Percentiles rank a stretch among this genome's conserved stretches.
Conservation (phyloP, 2,113 vertebrate genomes). For the Boleophthalmus pectinirostris region DNA sequence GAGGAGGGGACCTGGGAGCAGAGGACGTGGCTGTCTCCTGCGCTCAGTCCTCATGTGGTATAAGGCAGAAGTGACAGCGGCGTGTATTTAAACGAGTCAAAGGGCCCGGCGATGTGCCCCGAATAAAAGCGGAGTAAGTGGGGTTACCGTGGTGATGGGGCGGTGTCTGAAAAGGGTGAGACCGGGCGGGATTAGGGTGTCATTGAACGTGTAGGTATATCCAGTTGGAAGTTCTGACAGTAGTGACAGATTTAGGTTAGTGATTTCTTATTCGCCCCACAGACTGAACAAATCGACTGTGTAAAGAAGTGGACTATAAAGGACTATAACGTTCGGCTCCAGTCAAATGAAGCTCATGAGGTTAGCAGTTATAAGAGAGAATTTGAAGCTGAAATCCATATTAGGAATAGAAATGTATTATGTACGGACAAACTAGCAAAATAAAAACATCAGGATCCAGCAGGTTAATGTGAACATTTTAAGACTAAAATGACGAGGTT, state of each 20-base stretch:
- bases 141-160: constrained; percentile 42
- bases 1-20: constrained; percentile 20
- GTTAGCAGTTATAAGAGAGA: too few relatives aligned
- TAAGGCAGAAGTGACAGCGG: constrained; percentile 39
- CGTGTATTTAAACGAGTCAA: constrained; percentile 31
- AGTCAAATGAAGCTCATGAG: too few relatives aligned
- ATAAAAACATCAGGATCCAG: too few relatives aligned
- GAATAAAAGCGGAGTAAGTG: constrained; percentile 36
- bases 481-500: too few relatives aligned
- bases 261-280: not conserved
- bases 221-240: not conserved
- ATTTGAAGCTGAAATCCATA: too few relatives aligned
- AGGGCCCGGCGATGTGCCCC: constrained; percentile 27
- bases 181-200: constrained; percentile 56
- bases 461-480: too few relatives aligned
- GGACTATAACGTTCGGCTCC: too few relatives aligned
- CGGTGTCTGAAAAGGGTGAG: constrained; percentile 61
- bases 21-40: constrained; percentile 10
- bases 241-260: not conserved
- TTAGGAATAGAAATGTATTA: too few relatives aligned
- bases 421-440: too few relatives aligned
- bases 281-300: too few relatives aligned
- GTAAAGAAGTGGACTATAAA: not conserved
- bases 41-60: constrained; percentile 20
- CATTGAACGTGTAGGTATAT: constrained; percentile 19